These are phyloP conservation scores for Malaclemys terrapin DNA, from an alignment of 2,113 vertebrate genomes.

Conservation along the genomic window DNA sequence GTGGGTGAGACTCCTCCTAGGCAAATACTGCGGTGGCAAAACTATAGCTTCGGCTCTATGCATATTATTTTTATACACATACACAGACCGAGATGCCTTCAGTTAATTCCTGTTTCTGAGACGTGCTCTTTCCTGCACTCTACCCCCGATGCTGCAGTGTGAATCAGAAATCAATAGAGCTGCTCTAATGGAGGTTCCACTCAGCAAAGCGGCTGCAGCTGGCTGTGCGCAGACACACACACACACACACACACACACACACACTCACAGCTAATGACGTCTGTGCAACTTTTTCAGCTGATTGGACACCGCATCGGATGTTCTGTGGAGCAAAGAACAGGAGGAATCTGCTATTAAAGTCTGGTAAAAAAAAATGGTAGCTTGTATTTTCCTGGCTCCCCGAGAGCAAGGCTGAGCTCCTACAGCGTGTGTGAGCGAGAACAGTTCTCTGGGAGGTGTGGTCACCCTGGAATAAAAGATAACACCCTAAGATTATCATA, in stretches of 20 bases:
- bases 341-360: constrained; percentile 73
- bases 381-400: constrained; percentile 62
- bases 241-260: constrained; percentile 8
- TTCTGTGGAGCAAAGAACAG: constrained; percentile 85
- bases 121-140: constrained; percentile 8
- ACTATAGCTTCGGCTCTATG: neutral
- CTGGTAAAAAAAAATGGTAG: constrained; percentile 49
- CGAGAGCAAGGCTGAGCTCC: constrained; percentile 33
- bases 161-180: constrained; percentile 82
- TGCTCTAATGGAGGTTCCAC: constrained; percentile 80
- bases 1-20: neutral
- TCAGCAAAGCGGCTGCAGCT: constrained; percentile 71
- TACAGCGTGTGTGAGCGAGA: neutral
- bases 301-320: constrained; percentile 89
- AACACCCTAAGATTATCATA: neutral
- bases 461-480: neutral
- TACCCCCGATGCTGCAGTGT: constrained; percentile 72
- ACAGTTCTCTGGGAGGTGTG: neutral
- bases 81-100: neutral
- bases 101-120: constrained; percentile 37
- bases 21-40: neutral
- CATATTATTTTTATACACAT: neutral
- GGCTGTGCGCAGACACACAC: constrained; percentile 32
- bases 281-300: constrained; percentile 76
- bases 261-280: constrained; percentile 84